Percentiles rank a stretch among this genome's conserved stretches.
Evolutionary conservation across 92 coral and sea anemone species (phyloP).

Genomic region (Isaurus tuberculatus): DNA sequence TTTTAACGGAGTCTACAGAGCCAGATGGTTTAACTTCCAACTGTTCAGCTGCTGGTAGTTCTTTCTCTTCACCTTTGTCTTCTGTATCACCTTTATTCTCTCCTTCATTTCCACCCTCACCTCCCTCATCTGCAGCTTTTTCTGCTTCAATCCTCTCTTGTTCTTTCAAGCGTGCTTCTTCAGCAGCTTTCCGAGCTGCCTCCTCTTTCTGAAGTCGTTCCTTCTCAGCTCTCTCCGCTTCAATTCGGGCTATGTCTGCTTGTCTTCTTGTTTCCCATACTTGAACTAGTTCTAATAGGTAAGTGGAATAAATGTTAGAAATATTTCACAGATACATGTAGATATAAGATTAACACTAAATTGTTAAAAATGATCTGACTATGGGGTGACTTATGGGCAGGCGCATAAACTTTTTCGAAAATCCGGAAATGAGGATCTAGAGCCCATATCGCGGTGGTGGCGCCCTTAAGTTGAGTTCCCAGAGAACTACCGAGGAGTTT

Average conservation of each 20-base stretch:
- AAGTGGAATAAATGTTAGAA: not conserved
- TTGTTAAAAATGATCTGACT: no score
- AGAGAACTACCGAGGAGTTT: no score
- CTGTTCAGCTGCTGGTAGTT: constrained; percentile 40
- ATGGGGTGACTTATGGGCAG: no score
- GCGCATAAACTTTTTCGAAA: no score
- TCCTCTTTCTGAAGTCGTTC: constrained; percentile 75
- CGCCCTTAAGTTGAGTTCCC: no score
- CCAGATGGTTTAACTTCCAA: constrained; percentile 45
- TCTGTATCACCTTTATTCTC: constrained; percentile 54
- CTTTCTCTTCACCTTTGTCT: constrained; percentile 48
- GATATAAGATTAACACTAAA: no score
- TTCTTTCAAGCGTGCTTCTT: constrained; percentile 76
- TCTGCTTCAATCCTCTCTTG: constrained; percentile 69
- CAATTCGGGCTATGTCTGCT: constrained; percentile 66
- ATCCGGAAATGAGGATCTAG: no score
- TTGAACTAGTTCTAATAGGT: constrained; percentile 61
- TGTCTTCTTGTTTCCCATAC: constrained; percentile 80
- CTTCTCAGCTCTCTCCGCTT: constrained; percentile 74
- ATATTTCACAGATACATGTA: no score
- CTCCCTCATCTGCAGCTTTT: constrained; percentile 52
- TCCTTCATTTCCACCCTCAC: constrained; percentile 58
- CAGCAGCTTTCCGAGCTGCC: constrained; percentile 77
- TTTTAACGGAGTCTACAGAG: constrained; percentile 53
- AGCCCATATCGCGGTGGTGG: no score